phyloP scores from a whole-genome alignment of 2,113 vertebrate genomes.

The Struthidea cinerea region DNA sequence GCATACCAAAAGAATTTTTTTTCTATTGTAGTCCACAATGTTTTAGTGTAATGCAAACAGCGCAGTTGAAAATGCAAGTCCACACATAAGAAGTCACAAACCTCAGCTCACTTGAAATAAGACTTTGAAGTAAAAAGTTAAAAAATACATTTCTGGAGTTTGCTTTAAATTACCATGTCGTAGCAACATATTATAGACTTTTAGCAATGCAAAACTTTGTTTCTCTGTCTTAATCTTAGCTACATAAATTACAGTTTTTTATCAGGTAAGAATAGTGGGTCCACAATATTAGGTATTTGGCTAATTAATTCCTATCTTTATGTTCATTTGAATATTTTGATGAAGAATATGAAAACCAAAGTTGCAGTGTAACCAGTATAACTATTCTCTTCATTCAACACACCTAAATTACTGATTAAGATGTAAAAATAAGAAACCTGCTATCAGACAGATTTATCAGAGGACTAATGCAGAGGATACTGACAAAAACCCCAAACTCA shows the following conservation, averaged over 20 bases:
- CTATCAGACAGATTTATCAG: neutral
- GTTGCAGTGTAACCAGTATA: neutral
- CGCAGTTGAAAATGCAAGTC: neutral
- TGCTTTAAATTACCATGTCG: neutral
- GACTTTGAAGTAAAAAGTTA: neutral
- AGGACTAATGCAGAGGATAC: neutral
- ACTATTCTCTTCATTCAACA: neutral
- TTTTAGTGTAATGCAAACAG: neutral
- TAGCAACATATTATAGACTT: neutral
- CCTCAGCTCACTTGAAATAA: neutral
- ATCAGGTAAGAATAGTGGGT: neutral
- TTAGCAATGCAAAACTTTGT: neutral
- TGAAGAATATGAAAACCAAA: neutral
- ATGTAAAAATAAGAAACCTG: neutral
- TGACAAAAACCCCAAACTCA: rapidly evolving
- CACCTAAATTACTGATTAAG: neutral
- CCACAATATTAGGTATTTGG: neutral
- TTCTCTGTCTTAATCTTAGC: neutral
- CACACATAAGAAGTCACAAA: neutral
- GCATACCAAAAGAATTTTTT: neutral
- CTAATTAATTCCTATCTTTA: neutral
- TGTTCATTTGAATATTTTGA: neutral
- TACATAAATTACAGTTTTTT: neutral
- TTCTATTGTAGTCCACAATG: neutral
- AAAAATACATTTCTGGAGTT: neutral